A percentile compares a stretch with the other conserved stretches of the same genome.
Conservation (phyloP, 2,888 invertebrate genomes). For the Phorcus lineatus region DNA sequence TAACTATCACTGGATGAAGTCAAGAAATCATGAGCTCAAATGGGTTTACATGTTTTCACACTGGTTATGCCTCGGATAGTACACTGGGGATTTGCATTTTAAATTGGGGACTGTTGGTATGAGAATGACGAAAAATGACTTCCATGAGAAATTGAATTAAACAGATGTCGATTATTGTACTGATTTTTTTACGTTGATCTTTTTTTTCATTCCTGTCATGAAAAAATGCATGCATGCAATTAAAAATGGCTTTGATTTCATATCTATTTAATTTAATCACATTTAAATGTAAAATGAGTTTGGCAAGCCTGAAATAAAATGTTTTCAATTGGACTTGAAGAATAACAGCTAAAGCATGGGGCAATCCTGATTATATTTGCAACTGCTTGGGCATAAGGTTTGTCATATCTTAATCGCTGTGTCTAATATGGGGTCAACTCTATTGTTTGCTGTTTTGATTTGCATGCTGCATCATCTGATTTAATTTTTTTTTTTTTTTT, state of each 20-base stretch:
- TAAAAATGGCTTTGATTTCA: not conserved
- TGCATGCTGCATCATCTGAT: no score
- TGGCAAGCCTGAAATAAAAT: not conserved
- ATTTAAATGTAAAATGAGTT: not conserved
- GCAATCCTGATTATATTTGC: not conserved
- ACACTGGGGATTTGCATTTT: no score
- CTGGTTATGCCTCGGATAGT: no score
- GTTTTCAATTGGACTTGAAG: not conserved
- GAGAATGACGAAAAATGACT: no score
- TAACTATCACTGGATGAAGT: no score
- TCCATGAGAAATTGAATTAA: no score
- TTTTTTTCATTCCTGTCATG: not conserved
- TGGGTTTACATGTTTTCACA: no score
- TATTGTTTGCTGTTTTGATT: not conserved
- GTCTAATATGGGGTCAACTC: not conserved
- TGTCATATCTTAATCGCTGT: not conserved
- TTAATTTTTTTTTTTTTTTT: no score
- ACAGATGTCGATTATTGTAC: no score
- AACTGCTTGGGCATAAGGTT: not conserved
- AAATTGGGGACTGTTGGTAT: no score
- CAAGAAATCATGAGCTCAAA: no score
- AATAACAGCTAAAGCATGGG: not conserved
- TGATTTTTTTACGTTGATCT: not conserved
- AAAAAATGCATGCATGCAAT: not conserved
- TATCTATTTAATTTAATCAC: not conserved